These are phyloP conservation scores for Phymatocera aterrima DNA, from an alignment of 2,888 invertebrate genomes.

Conservation along the genomic window DNA sequence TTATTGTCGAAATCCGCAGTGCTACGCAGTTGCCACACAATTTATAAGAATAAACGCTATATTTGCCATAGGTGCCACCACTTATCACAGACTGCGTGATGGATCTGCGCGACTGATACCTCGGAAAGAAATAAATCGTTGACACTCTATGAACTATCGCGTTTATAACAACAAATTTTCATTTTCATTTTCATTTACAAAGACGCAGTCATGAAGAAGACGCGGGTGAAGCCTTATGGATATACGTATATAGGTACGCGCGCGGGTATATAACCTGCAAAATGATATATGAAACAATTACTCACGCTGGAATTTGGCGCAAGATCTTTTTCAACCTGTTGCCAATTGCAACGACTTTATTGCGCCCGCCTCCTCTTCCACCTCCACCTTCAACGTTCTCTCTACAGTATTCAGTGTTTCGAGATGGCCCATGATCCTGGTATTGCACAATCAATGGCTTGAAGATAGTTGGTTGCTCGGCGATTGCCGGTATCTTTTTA, in stretches of 20 bases:
- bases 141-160: neutral
- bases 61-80: neutral
- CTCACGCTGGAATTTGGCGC: constrained; percentile 25
- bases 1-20: neutral
- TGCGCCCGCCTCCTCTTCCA: neutral
- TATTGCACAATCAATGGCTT: neutral
- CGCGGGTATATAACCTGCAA: neutral
- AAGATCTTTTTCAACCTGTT: constrained; percentile 22
- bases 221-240: neutral
- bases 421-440: neutral
- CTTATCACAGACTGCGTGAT: neutral
- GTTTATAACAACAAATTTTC: neutral
- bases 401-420: neutral
- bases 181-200: neutral
- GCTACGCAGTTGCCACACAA: neutral
- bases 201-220: no score
- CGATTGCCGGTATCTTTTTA: neutral
- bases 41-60: neutral
- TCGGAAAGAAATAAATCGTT: neutral
- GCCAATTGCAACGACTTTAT: constrained; percentile 10
- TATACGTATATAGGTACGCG: neutral
- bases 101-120: neutral
- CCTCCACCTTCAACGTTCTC: neutral
- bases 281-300: neutral
- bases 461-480: neutral